Conservation (phyloP, 2,113 vertebrate species). For the Oryzias javanicus region DNA sequence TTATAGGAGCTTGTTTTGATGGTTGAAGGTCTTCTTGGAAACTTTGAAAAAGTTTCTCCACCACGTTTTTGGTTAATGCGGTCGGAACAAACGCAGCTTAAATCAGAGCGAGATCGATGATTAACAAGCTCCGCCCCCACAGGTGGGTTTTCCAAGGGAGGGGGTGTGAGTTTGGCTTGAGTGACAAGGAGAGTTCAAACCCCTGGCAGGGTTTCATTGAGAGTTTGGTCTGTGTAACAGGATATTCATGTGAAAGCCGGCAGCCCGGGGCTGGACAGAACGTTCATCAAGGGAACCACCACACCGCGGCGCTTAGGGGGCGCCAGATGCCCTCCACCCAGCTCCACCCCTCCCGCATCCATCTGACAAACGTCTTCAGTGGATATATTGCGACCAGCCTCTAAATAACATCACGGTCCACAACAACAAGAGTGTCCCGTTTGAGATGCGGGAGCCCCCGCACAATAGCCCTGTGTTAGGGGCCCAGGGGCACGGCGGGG, state of each 20-base stretch:
- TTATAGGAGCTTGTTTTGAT: conserved; percentile 57
- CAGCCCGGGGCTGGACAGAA: conserved; percentile 37
- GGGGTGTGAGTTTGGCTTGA: conserved; percentile 42
- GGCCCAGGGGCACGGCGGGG: conserved; percentile 51
- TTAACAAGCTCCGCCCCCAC: conserved; percentile 16
- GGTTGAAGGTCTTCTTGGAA: conserved; percentile 30
- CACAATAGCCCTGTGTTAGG: conserved; percentile 73
- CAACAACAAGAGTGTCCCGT: conserved; percentile 66
- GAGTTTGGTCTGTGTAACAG: conserved; percentile 66
- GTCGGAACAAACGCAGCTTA: no score
- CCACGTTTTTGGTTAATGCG: no score
- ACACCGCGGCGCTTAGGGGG: conserved; percentile 54
- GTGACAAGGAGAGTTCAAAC: conserved; percentile 66
- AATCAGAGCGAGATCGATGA: not conserved
- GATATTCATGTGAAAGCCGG: conserved; percentile 76
- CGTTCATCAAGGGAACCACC: conserved; percentile 49
- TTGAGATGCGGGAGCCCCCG: conserved; percentile 54
- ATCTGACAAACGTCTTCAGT: conserved; percentile 40
- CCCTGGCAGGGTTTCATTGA: conserved; percentile 67
- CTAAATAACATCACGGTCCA: conserved; percentile 70
- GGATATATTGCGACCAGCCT: conserved; percentile 55
- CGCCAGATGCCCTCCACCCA: conserved; percentile 20
- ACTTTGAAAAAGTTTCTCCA: no score
- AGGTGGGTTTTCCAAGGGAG: conserved; percentile 37
- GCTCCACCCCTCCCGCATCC: conserved; percentile 2